A percentile compares a stretch with the other conserved stretches of the same genome.
These are phyloP conservation scores for Nomada fucata DNA, from an alignment of 2,888 invertebrate genomes.

Conservation along the genomic window DNA sequence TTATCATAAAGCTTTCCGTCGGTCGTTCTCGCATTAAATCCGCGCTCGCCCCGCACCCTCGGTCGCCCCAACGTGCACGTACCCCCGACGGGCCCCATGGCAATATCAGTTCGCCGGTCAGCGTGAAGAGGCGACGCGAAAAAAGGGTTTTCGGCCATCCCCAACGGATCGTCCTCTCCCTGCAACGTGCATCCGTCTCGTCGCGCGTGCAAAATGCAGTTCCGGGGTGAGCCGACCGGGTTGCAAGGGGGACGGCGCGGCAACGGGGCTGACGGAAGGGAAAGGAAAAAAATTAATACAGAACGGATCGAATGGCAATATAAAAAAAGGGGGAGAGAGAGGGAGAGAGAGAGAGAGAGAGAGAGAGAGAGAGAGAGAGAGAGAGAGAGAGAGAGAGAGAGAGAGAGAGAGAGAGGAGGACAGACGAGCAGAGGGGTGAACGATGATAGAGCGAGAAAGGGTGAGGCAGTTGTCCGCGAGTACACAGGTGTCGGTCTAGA, in stretches of 20 bases:
- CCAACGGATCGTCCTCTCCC: constrained; percentile 41
- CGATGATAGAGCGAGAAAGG: constrained; percentile 17
- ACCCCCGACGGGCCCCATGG: not conserved
- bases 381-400: constrained; percentile 8
- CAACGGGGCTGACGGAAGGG: constrained; percentile 14
- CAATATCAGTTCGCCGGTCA: constrained; percentile 13
- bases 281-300: not conserved
- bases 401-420: constrained; percentile 19
- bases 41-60: not conserved
- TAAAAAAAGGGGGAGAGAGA: constrained; percentile 5
- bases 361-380: not conserved
- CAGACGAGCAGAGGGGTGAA: constrained; percentile 24
- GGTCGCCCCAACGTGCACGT: not conserved
- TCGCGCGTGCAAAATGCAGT: constrained; percentile 57
- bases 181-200: constrained; percentile 26
- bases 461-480: constrained; percentile 63
- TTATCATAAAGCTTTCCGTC: constrained; percentile 5
- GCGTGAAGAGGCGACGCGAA: constrained; percentile 33
- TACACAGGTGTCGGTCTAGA: constrained; percentile 84
- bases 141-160: constrained; percentile 35
- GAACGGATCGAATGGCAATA: not conserved
- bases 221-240: constrained; percentile 63
- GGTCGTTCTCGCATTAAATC: constrained; percentile 22
- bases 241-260: constrained; percentile 35
- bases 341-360: not conserved